Evolutionary conservation across 92 coral and sea anemone genomes (phyloP).

Genomic region (Parazoanthus swiftii): DNA sequence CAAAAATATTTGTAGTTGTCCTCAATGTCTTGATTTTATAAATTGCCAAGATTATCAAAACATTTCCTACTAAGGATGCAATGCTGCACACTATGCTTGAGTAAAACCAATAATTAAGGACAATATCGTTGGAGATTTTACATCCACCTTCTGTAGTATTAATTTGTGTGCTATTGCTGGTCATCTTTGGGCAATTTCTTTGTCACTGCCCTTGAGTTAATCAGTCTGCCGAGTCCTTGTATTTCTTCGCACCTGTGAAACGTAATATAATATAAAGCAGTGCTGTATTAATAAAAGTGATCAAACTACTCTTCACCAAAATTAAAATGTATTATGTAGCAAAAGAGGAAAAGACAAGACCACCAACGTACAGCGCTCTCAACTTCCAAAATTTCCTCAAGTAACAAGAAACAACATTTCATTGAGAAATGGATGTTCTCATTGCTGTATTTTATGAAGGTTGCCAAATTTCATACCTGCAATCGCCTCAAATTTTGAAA

Average conservation of each 20-base stretch:
- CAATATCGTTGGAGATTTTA: neutral
- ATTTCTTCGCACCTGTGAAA: neutral
- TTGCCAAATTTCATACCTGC: no score
- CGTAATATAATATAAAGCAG: no score
- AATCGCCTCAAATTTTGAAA: no score
- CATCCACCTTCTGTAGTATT: neutral
- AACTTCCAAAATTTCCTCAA: no score
- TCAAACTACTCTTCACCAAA: no score
- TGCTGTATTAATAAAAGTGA: no score
- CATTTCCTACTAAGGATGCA: neutral
- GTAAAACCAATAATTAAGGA: neutral
- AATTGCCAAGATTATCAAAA: neutral
- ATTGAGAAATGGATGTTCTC: no score
- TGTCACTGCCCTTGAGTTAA: neutral
- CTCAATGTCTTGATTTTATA: neutral
- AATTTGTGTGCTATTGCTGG: neutral
- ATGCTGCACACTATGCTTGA: neutral
- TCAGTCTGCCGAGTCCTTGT: neutral
- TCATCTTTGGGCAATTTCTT: neutral
- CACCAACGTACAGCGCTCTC: no score
- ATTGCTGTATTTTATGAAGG: no score
- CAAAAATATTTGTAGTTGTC: neutral
- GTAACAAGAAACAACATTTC: no score
- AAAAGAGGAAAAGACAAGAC: no score
- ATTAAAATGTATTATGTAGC: no score